These are phyloP conservation scores for Amyelois transitella DNA, from an alignment of 1,140 invertebrate genomes.

Conservation along the genomic window DNA sequence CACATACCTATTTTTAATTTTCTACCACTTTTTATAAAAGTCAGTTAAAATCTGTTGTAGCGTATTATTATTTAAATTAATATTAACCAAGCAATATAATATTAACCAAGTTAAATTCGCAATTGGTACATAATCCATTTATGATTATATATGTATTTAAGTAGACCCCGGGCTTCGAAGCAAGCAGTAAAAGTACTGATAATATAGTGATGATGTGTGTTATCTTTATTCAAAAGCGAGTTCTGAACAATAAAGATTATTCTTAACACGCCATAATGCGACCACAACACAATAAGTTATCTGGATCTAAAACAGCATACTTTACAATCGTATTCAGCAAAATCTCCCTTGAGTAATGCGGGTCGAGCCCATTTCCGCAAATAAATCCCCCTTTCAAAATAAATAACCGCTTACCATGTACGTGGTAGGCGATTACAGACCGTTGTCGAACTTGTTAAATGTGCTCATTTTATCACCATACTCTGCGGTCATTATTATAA, in stretches of 20 bases:
- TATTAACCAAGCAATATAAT: too few species aligned
- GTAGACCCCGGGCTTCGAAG: too few species aligned
- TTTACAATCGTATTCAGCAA: constrained; percentile 45
- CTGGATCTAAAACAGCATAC: constrained; percentile 35
- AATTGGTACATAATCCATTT: too few species aligned
- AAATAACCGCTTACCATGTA: constrained; percentile 33
- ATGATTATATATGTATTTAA: too few species aligned
- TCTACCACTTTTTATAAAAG: too few species aligned
- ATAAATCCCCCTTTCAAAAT: constrained; percentile 59
- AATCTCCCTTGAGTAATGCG: constrained; percentile 58
- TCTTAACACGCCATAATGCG: background rate
- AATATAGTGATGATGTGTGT: too few species aligned
- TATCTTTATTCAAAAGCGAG: too few species aligned
- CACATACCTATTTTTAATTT: too few species aligned
- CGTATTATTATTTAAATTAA: too few species aligned
- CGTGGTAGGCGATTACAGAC: constrained; percentile 6
- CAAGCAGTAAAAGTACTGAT: too few species aligned
- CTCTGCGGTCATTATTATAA: background rate
- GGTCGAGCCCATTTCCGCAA: constrained; percentile 54
- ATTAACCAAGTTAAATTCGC: too few species aligned
- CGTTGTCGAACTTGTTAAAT: constrained; percentile 13
- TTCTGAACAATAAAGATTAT: background rate
- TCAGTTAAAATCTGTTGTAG: too few species aligned
- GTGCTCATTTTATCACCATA: constrained; percentile 7
- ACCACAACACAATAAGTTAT: constrained; percentile 41